A percentile compares a stretch with the other conserved stretches of the same genome.
Evolutionary conservation across 2,113 vertebrate species (phyloP).

Genomic region (Balaeniceps rex): DNA sequence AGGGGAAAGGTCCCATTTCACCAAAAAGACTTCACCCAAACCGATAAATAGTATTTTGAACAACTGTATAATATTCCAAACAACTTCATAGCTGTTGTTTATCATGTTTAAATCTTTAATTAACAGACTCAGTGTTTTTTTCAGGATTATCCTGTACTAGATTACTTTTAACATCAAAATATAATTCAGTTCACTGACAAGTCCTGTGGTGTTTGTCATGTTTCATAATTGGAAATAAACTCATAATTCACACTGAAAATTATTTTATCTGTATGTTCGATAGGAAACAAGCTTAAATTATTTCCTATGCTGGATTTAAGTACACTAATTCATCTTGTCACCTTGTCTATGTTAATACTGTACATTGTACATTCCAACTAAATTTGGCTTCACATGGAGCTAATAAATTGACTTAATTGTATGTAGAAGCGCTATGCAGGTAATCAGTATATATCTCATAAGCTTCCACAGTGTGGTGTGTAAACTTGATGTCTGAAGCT

Average conservation of each 20-base stretch:
- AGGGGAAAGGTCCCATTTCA: background rate
- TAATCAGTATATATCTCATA: background rate
- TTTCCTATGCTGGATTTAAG: slow-evolving; percentile 1
- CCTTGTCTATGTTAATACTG: background rate
- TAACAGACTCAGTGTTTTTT: background rate
- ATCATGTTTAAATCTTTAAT: background rate
- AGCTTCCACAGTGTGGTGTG: background rate
- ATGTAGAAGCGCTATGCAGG: background rate
- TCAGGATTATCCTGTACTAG: background rate
- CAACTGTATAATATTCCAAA: background rate
- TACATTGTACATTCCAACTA: background rate
- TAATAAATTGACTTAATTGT: background rate
- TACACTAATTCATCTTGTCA: background rate
- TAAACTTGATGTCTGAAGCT: background rate
- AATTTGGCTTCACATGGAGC: background rate
- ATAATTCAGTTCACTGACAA: background rate
- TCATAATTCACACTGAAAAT: background rate
- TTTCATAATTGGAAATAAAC: background rate
- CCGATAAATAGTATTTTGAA: background rate
- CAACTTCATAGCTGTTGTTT: background rate
- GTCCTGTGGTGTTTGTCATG: background rate
- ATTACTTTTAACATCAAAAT: background rate
- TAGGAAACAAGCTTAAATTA: background rate
- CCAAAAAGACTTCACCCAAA: background rate
- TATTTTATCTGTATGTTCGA: background rate